These are phyloP conservation scores for Anser cygnoides DNA, from an alignment of 2,113 vertebrate genomes.

Conservation along the genomic window DNA sequence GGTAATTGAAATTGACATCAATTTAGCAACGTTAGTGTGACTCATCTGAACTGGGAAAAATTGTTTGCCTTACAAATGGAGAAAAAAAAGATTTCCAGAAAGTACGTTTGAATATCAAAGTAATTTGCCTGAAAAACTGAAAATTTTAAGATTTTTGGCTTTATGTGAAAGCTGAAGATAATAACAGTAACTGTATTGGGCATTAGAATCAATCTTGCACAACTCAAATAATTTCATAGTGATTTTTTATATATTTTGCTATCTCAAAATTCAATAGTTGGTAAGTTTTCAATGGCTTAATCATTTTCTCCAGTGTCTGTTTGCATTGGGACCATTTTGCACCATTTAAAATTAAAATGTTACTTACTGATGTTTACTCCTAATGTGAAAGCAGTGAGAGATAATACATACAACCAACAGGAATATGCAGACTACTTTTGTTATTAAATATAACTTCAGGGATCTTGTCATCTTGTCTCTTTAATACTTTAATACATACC, in stretches of 20 bases:
- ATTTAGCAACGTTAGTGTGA: background rate
- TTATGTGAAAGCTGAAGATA: background rate
- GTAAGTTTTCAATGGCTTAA: background rate
- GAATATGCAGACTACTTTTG: background rate
- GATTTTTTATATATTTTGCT: background rate
- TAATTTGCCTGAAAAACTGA: background rate
- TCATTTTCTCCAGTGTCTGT: slow-evolving; percentile 2
- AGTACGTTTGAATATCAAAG: background rate
- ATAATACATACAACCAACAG: background rate
- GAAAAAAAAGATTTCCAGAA: background rate
- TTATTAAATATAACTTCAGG: background rate
- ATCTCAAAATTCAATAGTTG: slow-evolving; percentile 4
- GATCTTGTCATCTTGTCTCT: background rate
- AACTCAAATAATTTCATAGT: background rate
- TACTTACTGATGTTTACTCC: background rate
- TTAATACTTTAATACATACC: background rate
- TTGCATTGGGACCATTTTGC: background rate
- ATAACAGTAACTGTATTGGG: background rate
- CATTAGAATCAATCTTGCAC: background rate
- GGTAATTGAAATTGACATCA: background rate
- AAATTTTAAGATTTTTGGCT: background rate
- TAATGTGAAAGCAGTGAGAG: background rate
- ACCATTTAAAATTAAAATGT: background rate
- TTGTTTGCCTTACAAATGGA: background rate
- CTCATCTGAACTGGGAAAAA: background rate